phyloP scores from a whole-genome alignment of 2,113 vertebrate species.

The Rafetus swinhoei region DNA sequence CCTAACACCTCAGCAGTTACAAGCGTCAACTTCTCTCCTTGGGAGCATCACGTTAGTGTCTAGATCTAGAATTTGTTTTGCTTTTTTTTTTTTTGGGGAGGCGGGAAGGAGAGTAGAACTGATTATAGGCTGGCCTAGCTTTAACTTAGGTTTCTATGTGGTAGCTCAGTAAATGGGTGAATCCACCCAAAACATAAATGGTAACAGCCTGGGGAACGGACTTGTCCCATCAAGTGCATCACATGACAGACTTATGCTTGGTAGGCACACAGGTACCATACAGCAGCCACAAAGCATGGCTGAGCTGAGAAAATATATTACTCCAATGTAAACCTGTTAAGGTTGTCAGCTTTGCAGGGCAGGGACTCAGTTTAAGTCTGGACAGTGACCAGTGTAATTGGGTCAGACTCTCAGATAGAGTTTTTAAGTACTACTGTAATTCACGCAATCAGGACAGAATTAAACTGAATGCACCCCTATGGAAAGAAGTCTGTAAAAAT shows the following conservation, averaged over 20 bases:
- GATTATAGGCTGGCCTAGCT: neutral
- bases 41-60: neutral
- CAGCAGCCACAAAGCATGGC: neutral
- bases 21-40: neutral
- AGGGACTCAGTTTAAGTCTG: neutral
- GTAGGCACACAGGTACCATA: neutral
- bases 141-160: neutral
- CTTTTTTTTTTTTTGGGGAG: neutral
- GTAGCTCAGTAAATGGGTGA: neutral
- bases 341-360: neutral
- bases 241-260: no score
- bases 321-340: neutral
- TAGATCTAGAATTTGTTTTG: neutral
- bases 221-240: neutral
- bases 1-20: neutral
- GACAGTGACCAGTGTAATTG: neutral
- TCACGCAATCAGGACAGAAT: neutral
- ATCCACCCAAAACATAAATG: neutral
- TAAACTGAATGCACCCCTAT: neutral
- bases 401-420: no score
- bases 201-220: neutral
- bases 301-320: neutral
- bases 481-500: neutral
- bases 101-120: no score
- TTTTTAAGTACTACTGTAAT: neutral